Conservation (phyloP, 2,113 vertebrate genomes). For the Nothocercus julius region DNA sequence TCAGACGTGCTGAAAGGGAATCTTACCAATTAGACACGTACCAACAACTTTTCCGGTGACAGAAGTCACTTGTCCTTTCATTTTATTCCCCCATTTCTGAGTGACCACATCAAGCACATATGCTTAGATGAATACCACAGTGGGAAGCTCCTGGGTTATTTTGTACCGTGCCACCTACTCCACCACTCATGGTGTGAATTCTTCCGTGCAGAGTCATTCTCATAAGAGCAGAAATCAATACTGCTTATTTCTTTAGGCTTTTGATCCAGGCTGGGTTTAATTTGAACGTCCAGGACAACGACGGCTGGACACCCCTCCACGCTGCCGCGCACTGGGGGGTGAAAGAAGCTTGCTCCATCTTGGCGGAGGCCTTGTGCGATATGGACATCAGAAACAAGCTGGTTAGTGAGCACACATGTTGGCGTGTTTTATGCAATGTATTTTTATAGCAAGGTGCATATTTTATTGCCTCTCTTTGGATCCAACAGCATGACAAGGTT, state of each 20-base stretch:
- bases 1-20: background rate
- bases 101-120: accelerated
- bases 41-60: background rate
- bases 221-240: background rate
- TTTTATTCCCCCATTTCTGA: background rate
- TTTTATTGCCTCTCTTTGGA: background rate
- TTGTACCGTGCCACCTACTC: background rate
- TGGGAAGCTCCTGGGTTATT: background rate
- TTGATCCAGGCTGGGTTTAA: conserved; percentile 92
- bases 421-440: background rate
- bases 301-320: conserved; percentile 94
- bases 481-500: background rate
- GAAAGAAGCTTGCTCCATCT: conserved; percentile 88
- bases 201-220: background rate
- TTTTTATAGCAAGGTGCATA: background rate
- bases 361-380: conserved; percentile 91
- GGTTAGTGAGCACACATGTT: conserved; percentile 75
- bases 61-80: background rate
- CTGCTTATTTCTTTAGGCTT: conserved; percentile 77
- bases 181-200: background rate
- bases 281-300: conserved; percentile 86
- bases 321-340: conserved; percentile 95
- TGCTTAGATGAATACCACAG: background rate
- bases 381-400: conserved; percentile 92
- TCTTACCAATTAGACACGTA: background rate